Base-by-base conservation (phyloP, 2,113 vertebrate species). In the Lepisosteus oculatus region DNA sequence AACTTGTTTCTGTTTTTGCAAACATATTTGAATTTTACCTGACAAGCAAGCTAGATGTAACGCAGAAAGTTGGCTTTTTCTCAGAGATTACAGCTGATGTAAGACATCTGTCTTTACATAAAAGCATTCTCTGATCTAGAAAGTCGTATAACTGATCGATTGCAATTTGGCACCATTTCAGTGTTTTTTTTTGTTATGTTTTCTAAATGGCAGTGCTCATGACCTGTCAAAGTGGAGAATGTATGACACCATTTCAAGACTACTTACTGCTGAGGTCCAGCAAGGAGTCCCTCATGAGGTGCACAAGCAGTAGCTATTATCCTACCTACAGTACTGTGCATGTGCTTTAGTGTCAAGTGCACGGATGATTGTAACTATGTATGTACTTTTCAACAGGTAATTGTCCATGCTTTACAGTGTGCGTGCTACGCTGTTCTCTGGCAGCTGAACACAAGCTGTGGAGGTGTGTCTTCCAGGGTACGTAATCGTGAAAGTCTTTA, bases 381-480 rank as follows among this genome's bases (percentile, higher is more conserved):
- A 3, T 71, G 12, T 74, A 15, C 51, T 73, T 74, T 44, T 81
- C 78, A 85, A 61, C 86, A 97, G 95, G 77, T 94, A 61, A 80
- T 92, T 57, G 78, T 88, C 72, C 93, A 94, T 61, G 88, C 89
- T 66, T 84, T 97, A 74, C 90, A 90, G 75, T 95, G 93, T 79
- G 81, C 85, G 0, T 93, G 89, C 76, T 95, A 87, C 84, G 87
- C 85, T 77, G 72, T 95, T 68, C 79, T 97, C 56, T 97, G 95
- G 95, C 92, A 93, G 8, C 85, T 96, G 67, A 83, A 80, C 82
- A 87, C 74, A 3, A 88, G 89, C 15, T 76, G 78, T 0, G 90
- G 93, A 70, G 81, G 76, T 3, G 47, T 82, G 1, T 85, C 85
- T 74, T 83, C 89, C 77, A 93, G 93, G 87, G 95, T 96, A 84